Percentiles rank a stretch among this genome's conserved stretches.
phyloP scores from a whole-genome alignment of 2,888 invertebrate species.

The Cyclophora albipunctata region DNA sequence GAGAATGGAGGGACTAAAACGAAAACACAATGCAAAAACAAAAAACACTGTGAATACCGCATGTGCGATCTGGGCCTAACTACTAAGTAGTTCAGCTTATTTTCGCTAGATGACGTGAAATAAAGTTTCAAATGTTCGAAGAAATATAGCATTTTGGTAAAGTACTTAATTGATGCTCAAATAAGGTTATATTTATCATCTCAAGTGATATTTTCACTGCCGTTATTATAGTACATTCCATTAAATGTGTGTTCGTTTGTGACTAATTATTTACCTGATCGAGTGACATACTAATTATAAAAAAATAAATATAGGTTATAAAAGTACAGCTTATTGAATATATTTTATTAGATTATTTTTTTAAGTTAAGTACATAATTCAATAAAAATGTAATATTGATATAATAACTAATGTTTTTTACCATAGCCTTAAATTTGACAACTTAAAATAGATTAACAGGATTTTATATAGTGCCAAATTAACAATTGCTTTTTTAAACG shows the following conservation, averaged over 20 bases:
- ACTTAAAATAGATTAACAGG: neutral
- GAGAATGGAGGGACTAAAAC: constrained; percentile 60
- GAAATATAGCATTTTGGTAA: neutral
- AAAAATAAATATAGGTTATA: constrained; percentile 6
- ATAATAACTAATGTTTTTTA: constrained; percentile 1
- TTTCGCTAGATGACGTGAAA: constrained; percentile 9
- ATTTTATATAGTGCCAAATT: neutral
- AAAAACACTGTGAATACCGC: neutral
- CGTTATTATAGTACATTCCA: constrained; percentile 21
- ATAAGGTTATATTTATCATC: constrained; percentile 9
- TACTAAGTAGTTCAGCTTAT: constrained; percentile 10
- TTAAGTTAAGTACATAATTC: neutral
- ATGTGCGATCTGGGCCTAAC: too few species aligned
- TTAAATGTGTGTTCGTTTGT: constrained; percentile 17
- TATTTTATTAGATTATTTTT: neutral
- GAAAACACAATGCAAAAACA: neutral
- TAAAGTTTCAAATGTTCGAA: neutral
- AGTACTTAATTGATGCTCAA: constrained; percentile 27
- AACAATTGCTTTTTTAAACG: neutral
- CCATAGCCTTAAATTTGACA: neutral
- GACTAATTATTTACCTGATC: constrained; percentile 32
- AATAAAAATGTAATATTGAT: constrained; percentile 3
- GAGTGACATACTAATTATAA: constrained; percentile 35
- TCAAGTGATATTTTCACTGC: constrained; percentile 33
- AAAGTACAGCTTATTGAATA: neutral